Conservation (phyloP, 53 echinoderm and acorn worm genomes). For the Crossaster papposus region DNA sequence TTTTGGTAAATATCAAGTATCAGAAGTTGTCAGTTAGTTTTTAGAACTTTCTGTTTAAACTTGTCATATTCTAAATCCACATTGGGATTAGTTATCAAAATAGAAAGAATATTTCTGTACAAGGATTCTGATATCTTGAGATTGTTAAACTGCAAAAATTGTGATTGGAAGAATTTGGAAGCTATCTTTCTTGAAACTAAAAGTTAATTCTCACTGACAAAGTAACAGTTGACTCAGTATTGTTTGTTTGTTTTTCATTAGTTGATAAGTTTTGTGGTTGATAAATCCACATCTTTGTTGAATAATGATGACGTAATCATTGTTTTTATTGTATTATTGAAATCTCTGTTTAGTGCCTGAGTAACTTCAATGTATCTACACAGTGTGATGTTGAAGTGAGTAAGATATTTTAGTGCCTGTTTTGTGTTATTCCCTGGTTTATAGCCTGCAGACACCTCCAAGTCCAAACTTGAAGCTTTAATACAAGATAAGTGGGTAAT, state of each 20-base stretch:
- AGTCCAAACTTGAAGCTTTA: neutral
- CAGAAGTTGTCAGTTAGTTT: neutral
- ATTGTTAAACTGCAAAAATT: no score
- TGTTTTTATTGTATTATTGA: neutral
- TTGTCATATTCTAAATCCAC: no score
- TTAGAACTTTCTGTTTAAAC: no score
- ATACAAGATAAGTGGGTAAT: no score
- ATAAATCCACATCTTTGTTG: neutral
- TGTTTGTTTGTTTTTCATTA: neutral
- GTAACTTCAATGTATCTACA: constrained; percentile 13
- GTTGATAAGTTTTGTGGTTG: neutral
- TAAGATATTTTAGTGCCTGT: constrained; percentile 23
- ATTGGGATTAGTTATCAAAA: no score
- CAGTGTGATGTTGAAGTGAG: neutral
- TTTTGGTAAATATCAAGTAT: neutral
- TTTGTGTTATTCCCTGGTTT: neutral
- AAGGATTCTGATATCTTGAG: no score
- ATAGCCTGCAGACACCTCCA: neutral
- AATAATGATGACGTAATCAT: neutral
- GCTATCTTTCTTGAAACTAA: neutral
- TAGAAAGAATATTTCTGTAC: no score
- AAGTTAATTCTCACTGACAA: neutral
- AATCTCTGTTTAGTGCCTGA: constrained; percentile 32
- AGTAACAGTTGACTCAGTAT: neutral
- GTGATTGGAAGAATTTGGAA: no score